Conservation (phyloP, 1,140 invertebrate species). For the Euborellia annulipes region DNA sequence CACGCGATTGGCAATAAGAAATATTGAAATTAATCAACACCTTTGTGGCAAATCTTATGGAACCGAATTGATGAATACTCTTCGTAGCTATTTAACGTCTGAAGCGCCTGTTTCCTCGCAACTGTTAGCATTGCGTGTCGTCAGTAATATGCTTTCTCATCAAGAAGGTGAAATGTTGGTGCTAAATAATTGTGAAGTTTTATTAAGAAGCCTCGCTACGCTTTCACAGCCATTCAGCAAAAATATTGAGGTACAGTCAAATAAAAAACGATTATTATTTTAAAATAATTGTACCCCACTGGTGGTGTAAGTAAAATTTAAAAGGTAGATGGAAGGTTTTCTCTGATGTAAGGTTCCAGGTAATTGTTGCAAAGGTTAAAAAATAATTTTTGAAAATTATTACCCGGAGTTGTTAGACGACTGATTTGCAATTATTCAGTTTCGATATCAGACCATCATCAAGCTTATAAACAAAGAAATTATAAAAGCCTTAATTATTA, state of each 20-base stretch:
- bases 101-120: slow-evolving; percentile 37
- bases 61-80: slow-evolving; percentile 16
- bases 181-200: slow-evolving; percentile 34
- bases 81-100: slow-evolving; percentile 15
- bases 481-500: no score
- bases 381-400: no score
- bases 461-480: no score
- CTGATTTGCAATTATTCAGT: no score
- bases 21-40: slow-evolving; percentile 38
- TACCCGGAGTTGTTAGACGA: no score
- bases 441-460: no score
- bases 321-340: slow-evolving; percentile 4
- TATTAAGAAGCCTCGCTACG: slow-evolving; percentile 36
- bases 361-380: no score
- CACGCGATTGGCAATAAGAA: slow-evolving; percentile 55
- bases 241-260: slow-evolving; percentile 41
- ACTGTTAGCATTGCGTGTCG: slow-evolving; percentile 53
- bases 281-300: no score
- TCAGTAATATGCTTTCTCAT: slow-evolving; percentile 61
- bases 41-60: slow-evolving; percentile 30
- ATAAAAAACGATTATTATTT: no score
- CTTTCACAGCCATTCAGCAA: slow-evolving; percentile 38
- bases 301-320: no score
- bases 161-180: slow-evolving; percentile 42
- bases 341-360: no score